Conservation (phyloP, 2,797 vertebrate species). For the Gallinago solitaria region DNA sequence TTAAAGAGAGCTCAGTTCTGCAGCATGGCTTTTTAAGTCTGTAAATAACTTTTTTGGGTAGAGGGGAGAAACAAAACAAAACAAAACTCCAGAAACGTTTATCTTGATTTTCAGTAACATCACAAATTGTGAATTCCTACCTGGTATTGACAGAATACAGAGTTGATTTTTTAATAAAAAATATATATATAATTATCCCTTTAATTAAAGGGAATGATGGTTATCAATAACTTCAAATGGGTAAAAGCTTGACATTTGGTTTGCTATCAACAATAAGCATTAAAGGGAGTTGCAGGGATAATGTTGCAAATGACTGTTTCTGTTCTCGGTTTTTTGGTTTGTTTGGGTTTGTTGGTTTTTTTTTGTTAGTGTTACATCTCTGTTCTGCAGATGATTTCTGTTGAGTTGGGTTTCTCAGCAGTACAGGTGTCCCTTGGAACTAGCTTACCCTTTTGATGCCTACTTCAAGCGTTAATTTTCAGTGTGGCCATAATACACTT, state of each 20-base stretch:
- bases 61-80: slow-evolving; percentile 70
- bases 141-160: slow-evolving; percentile 88
- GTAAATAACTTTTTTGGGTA: slow-evolving; percentile 97
- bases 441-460: not conserved
- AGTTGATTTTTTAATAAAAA: slow-evolving; percentile 85
- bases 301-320: slow-evolving; percentile 61
- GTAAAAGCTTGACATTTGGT: slow-evolving; percentile 76
- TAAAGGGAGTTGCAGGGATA: slow-evolving; percentile 75
- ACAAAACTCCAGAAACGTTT: slow-evolving; percentile 72
- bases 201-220: slow-evolving; percentile 92
- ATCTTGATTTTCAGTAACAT: slow-evolving; percentile 86
- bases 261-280: slow-evolving; percentile 79
- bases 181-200: slow-evolving; percentile 91
- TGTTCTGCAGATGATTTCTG: slow-evolving; percentile 52
- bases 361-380: slow-evolving; percentile 43
- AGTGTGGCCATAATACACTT: slow-evolving; percentile 2
- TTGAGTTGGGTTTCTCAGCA: slow-evolving; percentile 60
- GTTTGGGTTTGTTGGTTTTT: slow-evolving; percentile 14
- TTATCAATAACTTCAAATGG: slow-evolving; percentile 84
- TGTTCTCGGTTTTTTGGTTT: slow-evolving; percentile 56
- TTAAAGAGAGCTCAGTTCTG: slow-evolving; percentile 91
- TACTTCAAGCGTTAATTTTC: not conserved
- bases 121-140: slow-evolving; percentile 97
- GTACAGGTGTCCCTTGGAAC: slow-evolving; percentile 62
- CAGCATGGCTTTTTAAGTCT: slow-evolving; percentile 97